Evolutionary conservation across 2,113 vertebrate genomes (phyloP).

Genomic region (Crotophaga sulcirostris): DNA sequence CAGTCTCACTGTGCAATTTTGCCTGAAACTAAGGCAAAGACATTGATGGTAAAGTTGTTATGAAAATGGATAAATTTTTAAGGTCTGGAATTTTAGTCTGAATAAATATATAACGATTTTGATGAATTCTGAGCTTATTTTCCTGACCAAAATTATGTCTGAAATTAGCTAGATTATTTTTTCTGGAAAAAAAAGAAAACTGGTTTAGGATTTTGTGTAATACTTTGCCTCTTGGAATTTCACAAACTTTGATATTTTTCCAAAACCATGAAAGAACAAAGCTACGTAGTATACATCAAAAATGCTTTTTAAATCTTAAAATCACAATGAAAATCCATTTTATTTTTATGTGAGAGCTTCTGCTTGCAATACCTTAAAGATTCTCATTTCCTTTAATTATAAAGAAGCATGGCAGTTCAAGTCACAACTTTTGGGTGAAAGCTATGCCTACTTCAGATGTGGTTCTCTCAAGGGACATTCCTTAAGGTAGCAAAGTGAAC

Average conservation of each 20-base stretch:
- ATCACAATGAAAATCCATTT: fast-evolving
- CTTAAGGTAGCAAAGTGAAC: not conserved
- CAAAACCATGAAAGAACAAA: not conserved
- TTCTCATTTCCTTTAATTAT: not conserved
- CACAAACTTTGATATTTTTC: not conserved
- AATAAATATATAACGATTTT: not conserved
- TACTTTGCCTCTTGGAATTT: not conserved
- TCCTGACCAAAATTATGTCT: not conserved
- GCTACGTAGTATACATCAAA: not conserved
- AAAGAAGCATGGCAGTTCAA: not conserved
- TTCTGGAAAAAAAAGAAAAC: not conserved
- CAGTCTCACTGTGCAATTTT: not conserved
- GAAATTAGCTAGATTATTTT: not conserved
- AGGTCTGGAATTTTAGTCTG: not conserved
- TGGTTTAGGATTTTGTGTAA: not conserved
- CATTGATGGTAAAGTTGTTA: not conserved
- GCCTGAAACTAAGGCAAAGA: not conserved
- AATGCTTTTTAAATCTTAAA: not conserved
- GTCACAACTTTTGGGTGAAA: not conserved
- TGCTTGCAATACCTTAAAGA: not conserved
- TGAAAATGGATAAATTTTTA: not conserved
- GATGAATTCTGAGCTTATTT: not conserved
- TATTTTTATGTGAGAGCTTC: not conserved
- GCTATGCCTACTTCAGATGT: not conserved
- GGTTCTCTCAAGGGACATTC: not conserved